Conservation (phyloP, 2,113 vertebrate species). For the Micronisus gabar region DNA sequence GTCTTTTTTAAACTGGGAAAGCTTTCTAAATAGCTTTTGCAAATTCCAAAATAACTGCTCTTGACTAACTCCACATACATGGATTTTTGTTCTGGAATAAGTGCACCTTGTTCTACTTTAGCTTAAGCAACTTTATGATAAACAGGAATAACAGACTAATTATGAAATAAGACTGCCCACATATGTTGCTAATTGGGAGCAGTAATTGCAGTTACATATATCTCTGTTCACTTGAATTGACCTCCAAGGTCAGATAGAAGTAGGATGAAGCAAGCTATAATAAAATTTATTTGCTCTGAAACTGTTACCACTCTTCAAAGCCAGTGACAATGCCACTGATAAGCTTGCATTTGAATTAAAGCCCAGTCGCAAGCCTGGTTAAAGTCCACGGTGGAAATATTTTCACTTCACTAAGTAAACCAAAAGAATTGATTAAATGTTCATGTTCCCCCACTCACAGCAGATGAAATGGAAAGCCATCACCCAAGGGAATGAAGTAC, state of each 20-base stretch:
- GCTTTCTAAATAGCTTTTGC: background rate
- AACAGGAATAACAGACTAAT: background rate
- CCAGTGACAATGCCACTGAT: background rate
- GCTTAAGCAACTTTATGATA: background rate
- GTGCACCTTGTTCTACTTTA: background rate
- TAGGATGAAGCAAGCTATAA: background rate
- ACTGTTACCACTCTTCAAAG: background rate
- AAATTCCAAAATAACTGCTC: background rate
- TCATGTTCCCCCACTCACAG: background rate
- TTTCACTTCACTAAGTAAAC: background rate
- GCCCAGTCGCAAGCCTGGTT: background rate
- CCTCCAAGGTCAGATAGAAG: background rate
- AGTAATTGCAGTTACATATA: background rate
- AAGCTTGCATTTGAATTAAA: background rate
- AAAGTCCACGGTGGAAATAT: background rate
- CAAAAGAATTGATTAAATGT: background rate
- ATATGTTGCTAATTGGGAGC: background rate
- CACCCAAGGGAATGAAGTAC: background rate
- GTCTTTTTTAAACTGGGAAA: background rate
- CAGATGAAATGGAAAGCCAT: background rate
- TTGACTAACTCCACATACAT: background rate
- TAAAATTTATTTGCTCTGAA: background rate
- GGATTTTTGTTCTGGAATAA: constrained; percentile 1
- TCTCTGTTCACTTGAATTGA: background rate
- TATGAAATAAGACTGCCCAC: background rate